A percentile compares a stretch with the other conserved stretches of the same genome.
These are phyloP conservation scores for Biston stratarius DNA, from an alignment of 2,888 invertebrate species.

Conservation along the genomic window DNA sequence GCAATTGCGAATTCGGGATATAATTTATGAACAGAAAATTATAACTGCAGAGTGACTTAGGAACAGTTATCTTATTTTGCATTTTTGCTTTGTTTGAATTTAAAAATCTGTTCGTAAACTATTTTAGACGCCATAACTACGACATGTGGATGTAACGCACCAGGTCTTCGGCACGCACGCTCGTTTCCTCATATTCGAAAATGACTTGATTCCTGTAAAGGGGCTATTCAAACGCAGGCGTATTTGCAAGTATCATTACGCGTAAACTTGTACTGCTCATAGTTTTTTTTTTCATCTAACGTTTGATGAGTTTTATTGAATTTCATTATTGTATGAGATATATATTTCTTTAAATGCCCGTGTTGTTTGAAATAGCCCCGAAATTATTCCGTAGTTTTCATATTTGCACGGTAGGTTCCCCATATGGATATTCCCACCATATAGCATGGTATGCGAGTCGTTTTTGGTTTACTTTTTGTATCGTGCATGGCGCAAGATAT, in stretches of 20 bases:
- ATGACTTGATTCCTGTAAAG: constrained; percentile 17
- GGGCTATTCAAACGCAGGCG: constrained; percentile 14
- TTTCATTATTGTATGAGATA: not conserved
- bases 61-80: constrained; percentile 54
- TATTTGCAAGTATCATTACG: constrained; percentile 3
- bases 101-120: constrained; percentile 62
- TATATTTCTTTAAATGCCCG: not conserved
- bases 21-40: constrained; percentile 63
- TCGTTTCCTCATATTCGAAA: constrained; percentile 46
- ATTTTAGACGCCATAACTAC: constrained; percentile 69
- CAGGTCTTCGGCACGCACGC: constrained; percentile 64
- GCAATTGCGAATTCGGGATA: constrained; percentile 42
- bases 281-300: no score
- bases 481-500: constrained; percentile 29
- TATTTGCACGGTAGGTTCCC: constrained; percentile 14
- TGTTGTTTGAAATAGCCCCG: constrained; percentile 1
- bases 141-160: constrained; percentile 64
- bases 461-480: constrained; percentile 19
- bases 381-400: not conserved
- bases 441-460: constrained; percentile 26
- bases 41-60: constrained; percentile 43
- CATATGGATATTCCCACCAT: constrained; percentile 1
- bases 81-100: constrained; percentile 46
- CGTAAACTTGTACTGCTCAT: not conserved
- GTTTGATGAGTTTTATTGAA: no score